Conservation (phyloP, 2,113 vertebrate species). For the Coreoperca whiteheadi region DNA sequence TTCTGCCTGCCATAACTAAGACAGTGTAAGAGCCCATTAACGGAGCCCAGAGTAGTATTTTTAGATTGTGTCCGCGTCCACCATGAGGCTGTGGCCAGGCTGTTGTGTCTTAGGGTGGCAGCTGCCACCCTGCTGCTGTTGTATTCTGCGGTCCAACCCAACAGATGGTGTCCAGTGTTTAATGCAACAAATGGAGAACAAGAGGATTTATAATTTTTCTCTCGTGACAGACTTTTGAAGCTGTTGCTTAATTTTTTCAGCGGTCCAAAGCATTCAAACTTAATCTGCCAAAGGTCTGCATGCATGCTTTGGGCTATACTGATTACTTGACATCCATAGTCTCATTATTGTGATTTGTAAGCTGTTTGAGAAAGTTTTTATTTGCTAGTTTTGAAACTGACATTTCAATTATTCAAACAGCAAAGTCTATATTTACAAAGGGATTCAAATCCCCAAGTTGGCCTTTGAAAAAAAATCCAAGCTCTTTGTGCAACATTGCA, state of each 20-base stretch:
- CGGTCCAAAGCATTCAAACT: constrained; percentile 16
- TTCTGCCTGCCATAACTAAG: constrained; percentile 19
- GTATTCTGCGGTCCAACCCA: constrained; percentile 60
- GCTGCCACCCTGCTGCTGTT: constrained; percentile 74
- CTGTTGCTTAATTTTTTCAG: constrained; percentile 61
- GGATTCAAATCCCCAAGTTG: constrained; percentile 9
- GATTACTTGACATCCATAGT: neutral
- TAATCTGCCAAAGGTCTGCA: constrained; percentile 63
- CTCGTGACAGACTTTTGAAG: constrained; percentile 69
- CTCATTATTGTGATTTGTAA: neutral
- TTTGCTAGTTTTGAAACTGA: constrained; percentile 13
- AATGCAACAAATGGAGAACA: constrained; percentile 83
- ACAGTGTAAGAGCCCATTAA: constrained; percentile 69
- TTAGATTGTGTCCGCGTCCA: constrained; percentile 58
- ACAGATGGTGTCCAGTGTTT: constrained; percentile 84
- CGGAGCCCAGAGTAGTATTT: constrained; percentile 62
- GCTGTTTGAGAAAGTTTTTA: neutral
- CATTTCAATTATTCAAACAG: constrained; percentile 24
- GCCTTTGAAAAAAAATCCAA: constrained; percentile 28
- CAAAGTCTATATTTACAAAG: constrained; percentile 32
- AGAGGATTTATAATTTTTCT: constrained; percentile 75
- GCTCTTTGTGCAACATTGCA: constrained; percentile 29
- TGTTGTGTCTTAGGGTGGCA: constrained; percentile 75
- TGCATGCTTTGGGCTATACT: neutral
- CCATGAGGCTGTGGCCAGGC: constrained; percentile 53